phyloP scores from a whole-genome alignment of 2,888 invertebrate genomes.

The Eucera pruinosa region DNA sequence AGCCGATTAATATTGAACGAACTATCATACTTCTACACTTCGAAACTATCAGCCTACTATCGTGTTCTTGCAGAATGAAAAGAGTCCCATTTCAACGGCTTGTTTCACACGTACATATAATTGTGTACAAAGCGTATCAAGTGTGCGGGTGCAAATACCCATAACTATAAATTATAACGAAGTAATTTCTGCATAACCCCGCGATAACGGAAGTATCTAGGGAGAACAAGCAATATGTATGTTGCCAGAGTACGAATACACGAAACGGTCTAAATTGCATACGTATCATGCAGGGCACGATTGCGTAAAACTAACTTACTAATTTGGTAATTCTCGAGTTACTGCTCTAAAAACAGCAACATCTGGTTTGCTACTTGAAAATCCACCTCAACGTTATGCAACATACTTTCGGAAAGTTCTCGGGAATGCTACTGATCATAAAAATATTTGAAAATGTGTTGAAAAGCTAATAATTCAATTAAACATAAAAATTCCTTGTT shows the following conservation, averaged over 20 bases:
- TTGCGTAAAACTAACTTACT: slow-evolving; percentile 37
- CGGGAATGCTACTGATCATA: no score
- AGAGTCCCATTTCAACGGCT: slow-evolving; percentile 15
- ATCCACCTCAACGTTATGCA: no score
- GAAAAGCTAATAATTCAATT: no score
- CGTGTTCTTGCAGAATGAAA: not conserved
- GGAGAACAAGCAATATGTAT: slow-evolving; percentile 61
- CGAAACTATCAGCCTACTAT: slow-evolving; percentile 16
- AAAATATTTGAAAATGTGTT: no score
- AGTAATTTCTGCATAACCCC: slow-evolving; percentile 65
- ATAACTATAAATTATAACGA: slow-evolving; percentile 64
- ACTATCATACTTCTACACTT: no score
- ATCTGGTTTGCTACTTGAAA: no score
- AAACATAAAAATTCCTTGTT: no score
- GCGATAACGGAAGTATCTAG: slow-evolving; percentile 65
- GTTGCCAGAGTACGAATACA: slow-evolving; percentile 41
- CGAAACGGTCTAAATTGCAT: slow-evolving; percentile 59
- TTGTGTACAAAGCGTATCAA: slow-evolving; percentile 48
- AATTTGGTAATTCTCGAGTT: slow-evolving; percentile 19
- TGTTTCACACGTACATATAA: slow-evolving; percentile 12
- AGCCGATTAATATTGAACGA: no score
- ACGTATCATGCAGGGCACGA: slow-evolving; percentile 39
- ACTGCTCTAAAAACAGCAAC: not conserved
- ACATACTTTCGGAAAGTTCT: no score
- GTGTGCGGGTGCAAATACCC: slow-evolving; percentile 46